phyloP scores from a whole-genome alignment of 2,797 vertebrate species.

The Botia almorhae region DNA sequence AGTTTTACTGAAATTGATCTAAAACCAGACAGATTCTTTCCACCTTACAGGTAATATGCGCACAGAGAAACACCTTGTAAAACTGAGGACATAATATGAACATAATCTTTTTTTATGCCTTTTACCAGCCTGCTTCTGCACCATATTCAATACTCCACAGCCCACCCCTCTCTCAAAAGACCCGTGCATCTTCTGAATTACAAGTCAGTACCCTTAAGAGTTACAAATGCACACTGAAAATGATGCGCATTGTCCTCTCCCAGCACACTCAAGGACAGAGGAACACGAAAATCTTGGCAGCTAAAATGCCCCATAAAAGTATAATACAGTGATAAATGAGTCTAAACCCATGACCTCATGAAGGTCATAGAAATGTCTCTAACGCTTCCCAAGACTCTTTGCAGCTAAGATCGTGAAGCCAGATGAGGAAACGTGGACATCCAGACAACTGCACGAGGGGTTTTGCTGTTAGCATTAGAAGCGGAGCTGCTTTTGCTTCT shows the following conservation, averaged over 20 bases:
- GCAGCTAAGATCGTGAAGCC: conserved; percentile 26
- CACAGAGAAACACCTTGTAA: neutral
- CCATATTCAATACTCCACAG: neutral
- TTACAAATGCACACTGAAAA: neutral
- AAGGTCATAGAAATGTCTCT: neutral
- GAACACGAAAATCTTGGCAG: neutral
- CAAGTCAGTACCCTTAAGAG: conserved; percentile 4
- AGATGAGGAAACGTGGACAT: conserved; percentile 63
- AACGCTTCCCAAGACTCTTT: conserved; percentile 49
- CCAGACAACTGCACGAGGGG: conserved; percentile 61
- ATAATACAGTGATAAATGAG: neutral
- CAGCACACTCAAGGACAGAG: conserved; percentile 3
- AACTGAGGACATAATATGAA: neutral
- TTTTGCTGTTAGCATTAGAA: conserved; percentile 59
- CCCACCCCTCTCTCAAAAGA: neutral
- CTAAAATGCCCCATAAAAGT: neutral
- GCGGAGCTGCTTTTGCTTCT: conserved; percentile 70
- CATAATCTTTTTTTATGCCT: conserved; percentile 1
- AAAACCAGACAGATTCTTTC: neutral
- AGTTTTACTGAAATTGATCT: neutral
- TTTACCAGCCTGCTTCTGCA: neutral
- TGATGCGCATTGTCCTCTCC: neutral
- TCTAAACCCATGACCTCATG: neutral
- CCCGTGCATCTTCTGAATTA: neutral
- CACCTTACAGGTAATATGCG: neutral